Conservation (phyloP, 2,113 vertebrate genomes). For the Gnathonemus longibarbis region DNA sequence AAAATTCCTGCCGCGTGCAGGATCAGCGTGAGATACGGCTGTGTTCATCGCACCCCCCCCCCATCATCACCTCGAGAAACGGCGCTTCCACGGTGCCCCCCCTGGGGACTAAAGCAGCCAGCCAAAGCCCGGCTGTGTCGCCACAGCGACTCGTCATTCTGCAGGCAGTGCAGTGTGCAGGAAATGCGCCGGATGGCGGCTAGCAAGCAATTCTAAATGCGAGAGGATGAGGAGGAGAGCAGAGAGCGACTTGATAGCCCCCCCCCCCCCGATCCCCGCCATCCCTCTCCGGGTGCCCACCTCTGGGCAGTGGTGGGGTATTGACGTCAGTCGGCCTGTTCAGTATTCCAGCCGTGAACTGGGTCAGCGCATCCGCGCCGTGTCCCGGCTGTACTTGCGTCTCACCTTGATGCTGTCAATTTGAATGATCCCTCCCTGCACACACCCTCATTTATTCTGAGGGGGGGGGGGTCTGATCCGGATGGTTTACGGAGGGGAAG, state of each 20-base stretch:
- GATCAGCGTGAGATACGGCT: neutral
- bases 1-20: neutral
- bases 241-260: neutral
- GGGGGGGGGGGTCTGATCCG: neutral
- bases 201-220: neutral
- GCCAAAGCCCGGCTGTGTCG: neutral
- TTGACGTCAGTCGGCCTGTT: conserved; percentile 47
- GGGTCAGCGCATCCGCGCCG: conserved; percentile 38
- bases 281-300: neutral
- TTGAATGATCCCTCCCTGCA: neutral
- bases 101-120: neutral
- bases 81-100: neutral
- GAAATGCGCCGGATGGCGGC: neutral
- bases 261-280: neutral
- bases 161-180: neutral
- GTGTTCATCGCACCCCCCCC: neutral
- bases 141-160: neutral
- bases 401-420: conserved; percentile 21
- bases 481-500: neutral
- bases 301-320: conserved; percentile 30
- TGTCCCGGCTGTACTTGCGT: conserved; percentile 6
- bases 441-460: neutral
- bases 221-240: neutral
- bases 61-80: neutral
- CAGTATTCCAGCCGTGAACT: conserved; percentile 36